Conservation (phyloP, 64 coral and sea anemone genomes). For the Actinia tenebrosa region DNA sequence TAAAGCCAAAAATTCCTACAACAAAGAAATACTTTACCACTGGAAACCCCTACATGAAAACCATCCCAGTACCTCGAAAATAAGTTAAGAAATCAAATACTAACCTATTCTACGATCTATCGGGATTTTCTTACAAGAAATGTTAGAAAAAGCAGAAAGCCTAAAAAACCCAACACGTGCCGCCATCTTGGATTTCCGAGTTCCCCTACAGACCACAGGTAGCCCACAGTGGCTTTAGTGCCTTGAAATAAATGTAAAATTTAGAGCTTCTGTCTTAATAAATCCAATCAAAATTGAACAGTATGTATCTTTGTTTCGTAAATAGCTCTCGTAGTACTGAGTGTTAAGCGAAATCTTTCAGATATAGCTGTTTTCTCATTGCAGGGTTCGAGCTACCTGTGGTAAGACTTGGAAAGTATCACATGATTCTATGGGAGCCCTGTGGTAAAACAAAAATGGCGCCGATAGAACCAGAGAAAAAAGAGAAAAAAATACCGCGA, state of each 20-base stretch:
- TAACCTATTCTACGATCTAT: not conserved
- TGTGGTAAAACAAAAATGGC: slow-evolving; percentile 36
- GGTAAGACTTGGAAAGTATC: not conserved
- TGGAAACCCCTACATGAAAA: not conserved
- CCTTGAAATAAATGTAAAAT: too few species aligned
- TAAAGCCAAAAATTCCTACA: not conserved
- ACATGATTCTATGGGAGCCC: not conserved
- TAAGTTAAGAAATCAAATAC: not conserved
- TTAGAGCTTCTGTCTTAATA: too few species aligned
- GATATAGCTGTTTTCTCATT: too few species aligned
- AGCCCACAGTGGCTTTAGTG: not conserved
- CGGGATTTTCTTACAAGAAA: not conserved
- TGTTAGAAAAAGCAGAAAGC: not conserved
- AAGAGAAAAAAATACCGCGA: slow-evolving; percentile 33
- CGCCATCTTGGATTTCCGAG: slow-evolving; percentile 54
- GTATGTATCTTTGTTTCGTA: too few species aligned
- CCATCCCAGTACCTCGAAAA: not conserved
- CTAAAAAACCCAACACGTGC: not conserved
- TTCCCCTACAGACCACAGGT: not conserved
- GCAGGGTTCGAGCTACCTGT: too few species aligned
- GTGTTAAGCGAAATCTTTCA: too few species aligned
- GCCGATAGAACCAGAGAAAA: slow-evolving; percentile 22
- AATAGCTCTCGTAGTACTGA: too few species aligned
- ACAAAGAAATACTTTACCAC: not conserved
- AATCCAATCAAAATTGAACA: too few species aligned